Evolutionary conservation across 1,140 invertebrate species (phyloP).

Genomic region (Drosophila grimshawi): DNA sequence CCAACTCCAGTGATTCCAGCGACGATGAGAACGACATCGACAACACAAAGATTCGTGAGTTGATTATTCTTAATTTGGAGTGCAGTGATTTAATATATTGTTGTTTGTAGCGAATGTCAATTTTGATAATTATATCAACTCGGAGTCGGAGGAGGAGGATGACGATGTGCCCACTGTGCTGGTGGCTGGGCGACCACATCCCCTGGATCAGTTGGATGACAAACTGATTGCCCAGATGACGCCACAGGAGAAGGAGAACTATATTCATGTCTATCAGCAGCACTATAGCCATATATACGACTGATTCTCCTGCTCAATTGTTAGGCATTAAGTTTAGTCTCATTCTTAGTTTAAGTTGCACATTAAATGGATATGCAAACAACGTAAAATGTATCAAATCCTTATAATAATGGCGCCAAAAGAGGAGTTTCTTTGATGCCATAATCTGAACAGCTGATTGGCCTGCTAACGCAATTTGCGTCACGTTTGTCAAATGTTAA

Average conservation of each 20-base stretch:
- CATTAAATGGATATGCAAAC: slow-evolving; percentile 19
- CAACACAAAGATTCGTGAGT: slow-evolving; percentile 87
- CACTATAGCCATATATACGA: slow-evolving; percentile 94
- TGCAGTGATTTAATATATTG: not conserved
- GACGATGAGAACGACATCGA: slow-evolving; percentile 89
- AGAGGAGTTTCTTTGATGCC: no score
- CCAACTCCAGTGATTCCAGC: slow-evolving; percentile 89
- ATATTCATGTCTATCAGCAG: slow-evolving; percentile 97
- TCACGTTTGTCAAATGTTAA: slow-evolving; percentile 4
- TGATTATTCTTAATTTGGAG: not conserved
- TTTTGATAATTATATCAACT: slow-evolving; percentile 84
- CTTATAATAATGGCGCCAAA: slow-evolving; percentile 2
- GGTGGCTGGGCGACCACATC: slow-evolving; percentile 91
- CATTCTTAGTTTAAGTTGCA: slow-evolving; percentile 45
- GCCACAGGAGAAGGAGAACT: slow-evolving; percentile 95
- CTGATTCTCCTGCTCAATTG: slow-evolving; percentile 40
- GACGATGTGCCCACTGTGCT: slow-evolving; percentile 93
- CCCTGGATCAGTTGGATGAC: slow-evolving; percentile 91
- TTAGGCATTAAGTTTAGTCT: slow-evolving; percentile 34
- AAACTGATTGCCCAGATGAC: slow-evolving; percentile 96
- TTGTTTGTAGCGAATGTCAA: slow-evolving; percentile 88
- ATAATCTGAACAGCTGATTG: slow-evolving; percentile 14
- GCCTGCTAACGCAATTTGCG: not conserved
- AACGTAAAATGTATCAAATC: not conserved
- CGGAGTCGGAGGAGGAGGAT: slow-evolving; percentile 89